Evolutionary conservation across 2,797 vertebrate genomes (phyloP).

Genomic region (Mormyrus hasselquistii): DNA sequence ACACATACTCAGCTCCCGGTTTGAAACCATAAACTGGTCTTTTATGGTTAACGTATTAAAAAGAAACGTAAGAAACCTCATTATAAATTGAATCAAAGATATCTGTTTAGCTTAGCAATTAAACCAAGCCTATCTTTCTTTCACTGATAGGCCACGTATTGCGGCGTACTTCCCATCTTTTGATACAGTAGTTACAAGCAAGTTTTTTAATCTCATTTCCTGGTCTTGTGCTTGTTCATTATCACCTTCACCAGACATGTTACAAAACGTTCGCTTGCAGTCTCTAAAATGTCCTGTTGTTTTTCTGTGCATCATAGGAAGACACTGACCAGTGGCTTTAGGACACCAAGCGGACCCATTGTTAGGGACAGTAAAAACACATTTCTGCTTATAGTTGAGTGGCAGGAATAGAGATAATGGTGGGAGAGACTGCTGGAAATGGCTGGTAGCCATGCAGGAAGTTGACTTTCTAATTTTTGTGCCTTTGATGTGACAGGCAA

Average conservation of each 20-base stretch:
- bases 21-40: neutral
- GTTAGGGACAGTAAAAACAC: neutral
- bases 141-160: neutral
- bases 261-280: neutral
- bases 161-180: neutral
- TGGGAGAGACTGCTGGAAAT: neutral
- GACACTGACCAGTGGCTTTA: neutral
- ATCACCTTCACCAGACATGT: neutral
- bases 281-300: neutral
- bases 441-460: neutral
- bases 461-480: neutral
- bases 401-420: neutral
- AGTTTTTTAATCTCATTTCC: constrained; percentile 61
- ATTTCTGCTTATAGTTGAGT: neutral
- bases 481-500: neutral
- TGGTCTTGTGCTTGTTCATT: constrained; percentile 49
- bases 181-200: neutral
- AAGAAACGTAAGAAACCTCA: neutral
- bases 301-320: neutral
- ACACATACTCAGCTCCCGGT: neutral
- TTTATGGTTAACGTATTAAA: neutral
- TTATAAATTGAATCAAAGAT: neutral
- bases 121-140: neutral
- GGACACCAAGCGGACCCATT: neutral
- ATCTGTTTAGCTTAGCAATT: neutral